phyloP scores from a whole-genome alignment of 2,797 vertebrate species.

The Typhlichthys eigenmanni region DNA sequence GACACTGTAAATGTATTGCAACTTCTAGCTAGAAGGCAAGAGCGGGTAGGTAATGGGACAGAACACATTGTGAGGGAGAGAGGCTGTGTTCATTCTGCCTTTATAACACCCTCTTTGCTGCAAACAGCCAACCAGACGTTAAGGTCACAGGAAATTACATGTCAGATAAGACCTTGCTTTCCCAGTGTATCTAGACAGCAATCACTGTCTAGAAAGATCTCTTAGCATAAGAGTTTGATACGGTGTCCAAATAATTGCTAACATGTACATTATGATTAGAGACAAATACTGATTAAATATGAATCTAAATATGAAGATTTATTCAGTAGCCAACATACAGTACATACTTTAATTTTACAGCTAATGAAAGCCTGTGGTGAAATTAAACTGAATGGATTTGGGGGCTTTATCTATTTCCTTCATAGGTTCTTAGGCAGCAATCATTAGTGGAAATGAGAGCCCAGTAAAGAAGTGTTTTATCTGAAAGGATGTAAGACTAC shows the following conservation, averaged over 20 bases:
- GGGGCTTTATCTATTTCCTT: conserved; percentile 11
- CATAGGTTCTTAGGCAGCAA: conserved; percentile 26
- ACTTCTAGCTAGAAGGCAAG: neutral
- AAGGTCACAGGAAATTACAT: conserved; percentile 50
- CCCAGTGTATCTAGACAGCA: conserved; percentile 28
- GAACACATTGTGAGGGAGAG: conserved; percentile 8
- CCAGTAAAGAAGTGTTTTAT: too few relatives aligned
- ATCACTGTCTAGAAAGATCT: neutral
- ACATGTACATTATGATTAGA: too few relatives aligned
- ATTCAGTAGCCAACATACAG: too few relatives aligned
- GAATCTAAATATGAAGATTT: too few relatives aligned
- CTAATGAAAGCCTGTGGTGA: conserved; percentile 5
- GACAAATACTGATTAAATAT: too few relatives aligned
- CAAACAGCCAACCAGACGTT: conserved; percentile 27
- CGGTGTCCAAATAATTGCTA: neutral
- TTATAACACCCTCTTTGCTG: too few relatives aligned
- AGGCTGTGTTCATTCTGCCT: conserved; percentile 24
- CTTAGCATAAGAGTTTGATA: too few relatives aligned
- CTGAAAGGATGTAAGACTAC: too few relatives aligned
- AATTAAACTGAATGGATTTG: conserved; percentile 8
- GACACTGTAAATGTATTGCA: neutral
- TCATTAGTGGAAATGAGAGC: too few relatives aligned
- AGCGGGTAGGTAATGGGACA: conserved; percentile 22
- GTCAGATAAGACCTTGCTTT: conserved; percentile 37
- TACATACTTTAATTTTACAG: too few relatives aligned